These are phyloP conservation scores for Dasypus novemcinctus DNA, from an alignment of 2,113 vertebrate species.

Conservation along the genomic window DNA sequence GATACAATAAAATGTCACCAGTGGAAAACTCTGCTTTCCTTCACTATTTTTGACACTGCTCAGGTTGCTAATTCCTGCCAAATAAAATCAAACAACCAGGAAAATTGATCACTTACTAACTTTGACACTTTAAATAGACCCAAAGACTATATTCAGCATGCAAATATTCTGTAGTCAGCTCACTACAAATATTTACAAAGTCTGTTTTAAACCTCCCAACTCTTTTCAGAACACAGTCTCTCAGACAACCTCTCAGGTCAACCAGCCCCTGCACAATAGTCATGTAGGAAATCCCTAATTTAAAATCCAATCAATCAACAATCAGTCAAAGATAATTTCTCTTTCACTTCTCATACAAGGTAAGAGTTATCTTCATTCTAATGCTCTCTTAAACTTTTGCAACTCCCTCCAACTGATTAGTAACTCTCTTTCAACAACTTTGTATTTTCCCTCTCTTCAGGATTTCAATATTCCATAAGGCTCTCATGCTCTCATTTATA, in stretches of 20 bases:
- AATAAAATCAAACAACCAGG: neutral
- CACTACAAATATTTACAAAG: neutral
- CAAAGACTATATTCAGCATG: neutral
- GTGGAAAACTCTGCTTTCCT: neutral
- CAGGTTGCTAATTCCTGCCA: neutral
- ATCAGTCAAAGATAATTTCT: too few relatives aligned
- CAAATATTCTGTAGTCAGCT: neutral
- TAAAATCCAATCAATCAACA: too few relatives aligned
- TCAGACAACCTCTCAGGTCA: neutral
- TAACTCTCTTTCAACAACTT: neutral
- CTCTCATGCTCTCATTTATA: neutral
- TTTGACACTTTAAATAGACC: neutral
- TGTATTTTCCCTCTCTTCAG: neutral
- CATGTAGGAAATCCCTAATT: too few relatives aligned
- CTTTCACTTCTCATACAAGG: too few relatives aligned
- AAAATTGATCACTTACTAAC: neutral
- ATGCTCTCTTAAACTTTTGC: neutral
- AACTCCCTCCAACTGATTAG: neutral
- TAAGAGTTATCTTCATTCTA: neutral
- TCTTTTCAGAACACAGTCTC: neutral
- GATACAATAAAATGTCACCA: neutral
- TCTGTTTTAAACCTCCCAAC: neutral
- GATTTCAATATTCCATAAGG: neutral
- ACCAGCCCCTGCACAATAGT: too few relatives aligned
- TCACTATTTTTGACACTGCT: neutral